Conservation (phyloP, 1,140 invertebrate species). For the Aplysia californica region DNA sequence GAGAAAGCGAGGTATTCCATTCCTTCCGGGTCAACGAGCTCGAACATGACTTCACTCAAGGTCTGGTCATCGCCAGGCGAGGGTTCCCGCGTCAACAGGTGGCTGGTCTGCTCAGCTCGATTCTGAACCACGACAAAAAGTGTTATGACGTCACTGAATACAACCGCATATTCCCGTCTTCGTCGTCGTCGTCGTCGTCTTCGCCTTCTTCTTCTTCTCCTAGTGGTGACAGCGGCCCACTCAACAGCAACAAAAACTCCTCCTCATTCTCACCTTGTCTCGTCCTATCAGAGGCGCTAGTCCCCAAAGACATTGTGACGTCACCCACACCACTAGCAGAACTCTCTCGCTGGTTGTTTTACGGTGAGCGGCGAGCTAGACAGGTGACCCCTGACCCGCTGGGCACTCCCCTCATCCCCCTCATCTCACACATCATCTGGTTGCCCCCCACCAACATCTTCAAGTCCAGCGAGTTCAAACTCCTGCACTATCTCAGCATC, state of each 20-base stretch:
- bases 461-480: background rate
- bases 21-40: background rate
- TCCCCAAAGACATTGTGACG: slow-evolving; percentile 5
- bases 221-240: no score
- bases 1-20: no score
- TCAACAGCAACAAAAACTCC: no score
- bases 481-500: slow-evolving; percentile 12
- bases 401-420: background rate
- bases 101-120: background rate
- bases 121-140: background rate
- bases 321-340: background rate
- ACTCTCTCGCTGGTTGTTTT: slow-evolving; percentile 22
- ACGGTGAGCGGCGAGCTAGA: background rate
- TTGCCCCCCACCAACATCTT: background rate
- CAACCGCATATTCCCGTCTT: background rate
- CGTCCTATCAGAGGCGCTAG: background rate
- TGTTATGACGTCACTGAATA: background rate
- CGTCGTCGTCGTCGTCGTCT: background rate
- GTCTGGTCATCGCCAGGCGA: background rate
- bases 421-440: background rate
- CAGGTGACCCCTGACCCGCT: background rate
- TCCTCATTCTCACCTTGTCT: no score
- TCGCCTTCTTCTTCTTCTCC: background rate
- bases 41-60: background rate
- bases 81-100: no score